Base-by-base conservation (phyloP, 1,140 invertebrate species). In the Eupristina koningsbergeri region DNA sequence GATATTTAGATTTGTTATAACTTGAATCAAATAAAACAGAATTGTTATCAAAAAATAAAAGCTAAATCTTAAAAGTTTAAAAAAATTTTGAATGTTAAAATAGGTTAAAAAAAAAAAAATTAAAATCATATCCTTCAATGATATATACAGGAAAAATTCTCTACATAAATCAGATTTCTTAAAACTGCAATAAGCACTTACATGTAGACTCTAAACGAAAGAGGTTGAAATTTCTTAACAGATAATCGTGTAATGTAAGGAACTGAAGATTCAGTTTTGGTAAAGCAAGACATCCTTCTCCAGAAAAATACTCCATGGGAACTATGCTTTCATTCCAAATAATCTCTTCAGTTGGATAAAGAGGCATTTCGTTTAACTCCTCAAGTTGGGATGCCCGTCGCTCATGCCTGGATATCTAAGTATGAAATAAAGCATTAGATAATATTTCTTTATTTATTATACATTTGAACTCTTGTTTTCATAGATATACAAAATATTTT, bases 311-410 rank as follows among this genome's bases (percentile, higher is more conserved):
- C 88, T 99, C 98, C 0, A 97, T 97, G 0, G 99, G 99, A 0
- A 99, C 98, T 50, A 99, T 95, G 89, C 99, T 99, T 91, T 99
- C 98, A 93, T 99, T 98, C 99, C 99, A 99, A 86, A 99, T 99
- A 17, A 99, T 96, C 75, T 98, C 95, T 90, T 99, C 99, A 0
- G 98, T 99, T 1, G 99, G 99, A 92, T 99, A 99, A 0, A 99
- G 93, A 0, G 99, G 98, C 97, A 99, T 99, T 87, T 98, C 96
- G 90, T 99, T 99, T 3, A 99, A 92, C 73, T 97, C 96, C 90
- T 99, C 97, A 58, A 99, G 91, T 89, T 99, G 99, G 0, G 98
- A 99, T 29, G 95, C 94, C 74, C 98, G 94, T 80, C 96, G 94
- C 90, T 99, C 98, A 90, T 99, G 97, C 17, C 96, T 93, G 17